phyloP scores from a whole-genome alignment of 2,888 invertebrate genomes.

The Ormyrus nitidulus region DNA sequence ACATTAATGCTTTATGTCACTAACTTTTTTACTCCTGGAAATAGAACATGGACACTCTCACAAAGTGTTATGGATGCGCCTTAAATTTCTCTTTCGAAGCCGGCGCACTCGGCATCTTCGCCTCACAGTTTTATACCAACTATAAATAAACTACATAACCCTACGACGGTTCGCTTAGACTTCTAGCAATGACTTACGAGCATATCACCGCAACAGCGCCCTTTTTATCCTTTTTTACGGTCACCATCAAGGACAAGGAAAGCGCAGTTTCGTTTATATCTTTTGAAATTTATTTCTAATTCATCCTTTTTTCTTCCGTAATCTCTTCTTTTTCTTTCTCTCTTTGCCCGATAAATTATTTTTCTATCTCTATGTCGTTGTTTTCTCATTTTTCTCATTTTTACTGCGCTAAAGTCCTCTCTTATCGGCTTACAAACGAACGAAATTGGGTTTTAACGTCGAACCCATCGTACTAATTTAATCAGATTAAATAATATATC shows the following conservation, averaged over 20 bases:
- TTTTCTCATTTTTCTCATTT: conserved; percentile 2
- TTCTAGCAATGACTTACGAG: conserved; percentile 64
- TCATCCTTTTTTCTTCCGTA: background rate
- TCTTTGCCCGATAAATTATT: conserved; percentile 4
- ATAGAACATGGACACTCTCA: conserved; percentile 4
- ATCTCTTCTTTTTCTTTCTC: conserved; percentile 2
- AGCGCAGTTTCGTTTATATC: conserved; percentile 39
- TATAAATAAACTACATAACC: conserved; percentile 52
- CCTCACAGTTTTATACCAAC: conserved; percentile 31
- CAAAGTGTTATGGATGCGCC: background rate
- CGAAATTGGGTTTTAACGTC: conserved; percentile 18
- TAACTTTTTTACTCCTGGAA: conserved; percentile 31
- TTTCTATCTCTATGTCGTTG: conserved; percentile 3
- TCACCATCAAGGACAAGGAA: conserved; percentile 10
- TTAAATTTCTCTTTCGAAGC: background rate
- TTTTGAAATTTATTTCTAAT: conserved; percentile 19
- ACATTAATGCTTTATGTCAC: background rate
- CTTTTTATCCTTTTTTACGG: conserved; percentile 10
- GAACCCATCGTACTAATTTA: conserved; percentile 3
- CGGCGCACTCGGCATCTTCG: conserved; percentile 21
- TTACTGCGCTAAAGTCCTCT: background rate
- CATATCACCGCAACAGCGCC: conserved; percentile 62
- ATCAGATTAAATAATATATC: conserved; percentile 4
- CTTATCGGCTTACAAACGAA: conserved; percentile 31
- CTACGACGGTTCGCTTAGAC: conserved; percentile 50